Evolutionary conservation across 2,888 invertebrate species (phyloP), one percentile per base, ranked within the genome.

Genomic region (Torymus aiolomorphi): DNA sequence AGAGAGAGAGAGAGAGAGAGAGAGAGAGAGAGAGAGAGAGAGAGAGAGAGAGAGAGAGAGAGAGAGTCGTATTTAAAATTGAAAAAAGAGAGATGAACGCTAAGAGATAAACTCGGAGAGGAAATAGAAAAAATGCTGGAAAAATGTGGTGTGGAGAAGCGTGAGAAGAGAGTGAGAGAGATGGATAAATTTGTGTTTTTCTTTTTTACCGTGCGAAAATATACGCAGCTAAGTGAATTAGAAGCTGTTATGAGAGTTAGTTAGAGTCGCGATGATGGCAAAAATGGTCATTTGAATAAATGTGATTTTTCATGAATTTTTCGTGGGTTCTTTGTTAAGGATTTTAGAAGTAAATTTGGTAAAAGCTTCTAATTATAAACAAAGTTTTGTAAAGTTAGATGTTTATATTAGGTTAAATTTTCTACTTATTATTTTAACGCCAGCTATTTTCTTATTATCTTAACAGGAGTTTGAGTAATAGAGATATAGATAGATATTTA

Each of bases 1-100:
- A 81, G 20, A 63, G 24, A 20, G 24, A n/a, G n/a, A n/a, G n/a
- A 13, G n/a, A 24, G 12, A 3, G 24, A 24, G 42, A 31, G 56
- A 8, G 56, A n/a, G n/a, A 13, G n/a, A 24, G 12, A 3, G 24
- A 24, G 42, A 31, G 56, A 8, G 56, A n/a, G n/a, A 13, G n/a
- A 24, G 12, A 3, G 24, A 24, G 42, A 31, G 56, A 8, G 56
- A n/a, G n/a, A n/a, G n/a, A 13, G n/a, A 24, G 12, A 3, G 24
- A 24, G 42, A 31, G 56, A 8, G 56, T 66, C 42, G 66, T 74
- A 74, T 49, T 65, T 51, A 20, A 74, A 74, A 66, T 65, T 57
- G 42, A 65, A 74, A 74, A 66, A 61, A 69, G 67, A 57, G 31
- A 62, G 62, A 54, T 42, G 42, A 42, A 42, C 42, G 42, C 42